Evolutionary conservation across 2,888 invertebrate species (phyloP).

Genomic region (Achlya flavicornis): DNA sequence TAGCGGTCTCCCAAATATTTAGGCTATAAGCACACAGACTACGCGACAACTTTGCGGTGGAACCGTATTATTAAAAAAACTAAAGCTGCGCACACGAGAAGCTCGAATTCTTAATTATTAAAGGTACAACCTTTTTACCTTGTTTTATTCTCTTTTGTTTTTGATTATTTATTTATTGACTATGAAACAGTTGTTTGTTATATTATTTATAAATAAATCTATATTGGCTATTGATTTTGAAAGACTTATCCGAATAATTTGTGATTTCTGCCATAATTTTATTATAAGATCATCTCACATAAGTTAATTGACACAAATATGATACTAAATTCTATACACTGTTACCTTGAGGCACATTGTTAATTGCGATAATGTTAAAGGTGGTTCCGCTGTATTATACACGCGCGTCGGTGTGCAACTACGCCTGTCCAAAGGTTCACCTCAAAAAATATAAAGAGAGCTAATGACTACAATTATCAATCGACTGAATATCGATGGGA

Average conservation of each 20-base stretch:
- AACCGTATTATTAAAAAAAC: neutral
- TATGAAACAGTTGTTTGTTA: too few relatives aligned
- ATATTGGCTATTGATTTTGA: too few relatives aligned
- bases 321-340: too few relatives aligned
- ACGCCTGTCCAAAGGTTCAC: constrained; percentile 28
- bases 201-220: too few relatives aligned
- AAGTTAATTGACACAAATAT: too few relatives aligned
- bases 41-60: neutral
- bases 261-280: too few relatives aligned
- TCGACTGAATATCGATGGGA: constrained; percentile 75
- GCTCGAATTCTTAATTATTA: too few relatives aligned
- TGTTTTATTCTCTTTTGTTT: too few relatives aligned
- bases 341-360: too few relatives aligned
- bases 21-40: neutral
- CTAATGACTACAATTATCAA: constrained; percentile 68
- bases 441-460: constrained; percentile 54
- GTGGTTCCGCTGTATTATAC: constrained; percentile 17
- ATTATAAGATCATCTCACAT: neutral
- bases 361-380: neutral
- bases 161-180: too few relatives aligned
- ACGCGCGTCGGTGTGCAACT: constrained; percentile 20
- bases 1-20: constrained; percentile 2
- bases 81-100: neutral
- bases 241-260: neutral
- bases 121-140: too few relatives aligned